phyloP scores from a whole-genome alignment of 2,888 invertebrate genomes.

The Pammene aurita region DNA sequence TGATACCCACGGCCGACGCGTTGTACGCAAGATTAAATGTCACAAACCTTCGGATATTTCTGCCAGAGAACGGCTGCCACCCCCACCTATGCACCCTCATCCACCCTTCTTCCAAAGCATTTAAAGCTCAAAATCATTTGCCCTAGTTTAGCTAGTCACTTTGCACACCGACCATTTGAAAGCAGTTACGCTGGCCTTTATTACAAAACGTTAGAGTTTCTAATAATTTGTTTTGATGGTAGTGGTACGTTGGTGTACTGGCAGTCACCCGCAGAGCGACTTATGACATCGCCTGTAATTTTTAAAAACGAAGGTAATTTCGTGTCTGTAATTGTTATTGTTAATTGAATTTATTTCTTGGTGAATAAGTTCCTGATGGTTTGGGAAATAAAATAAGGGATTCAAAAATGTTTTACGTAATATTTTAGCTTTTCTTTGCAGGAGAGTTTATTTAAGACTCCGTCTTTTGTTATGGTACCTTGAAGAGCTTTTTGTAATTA shows the following conservation, averaged over 20 bases:
- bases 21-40: conserved; percentile 83
- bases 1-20: conserved; percentile 79
- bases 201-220: conserved; percentile 2
- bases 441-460: neutral
- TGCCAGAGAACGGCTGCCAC: conserved; percentile 35
- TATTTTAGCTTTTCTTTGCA: neutral
- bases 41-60: conserved; percentile 75
- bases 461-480: neutral
- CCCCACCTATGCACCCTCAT: conserved; percentile 25
- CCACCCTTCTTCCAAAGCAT: conserved; percentile 57
- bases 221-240: neutral
- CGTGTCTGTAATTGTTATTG: conserved; percentile 41
- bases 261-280: conserved; percentile 42
- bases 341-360: conserved; percentile 39
- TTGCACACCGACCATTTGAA: conserved; percentile 6
- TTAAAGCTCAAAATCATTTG: conserved; percentile 19
- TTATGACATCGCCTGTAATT: conserved; percentile 42
- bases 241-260: conserved; percentile 10
- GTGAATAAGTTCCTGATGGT: conserved; percentile 20
- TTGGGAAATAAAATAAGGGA: conserved; percentile 3
- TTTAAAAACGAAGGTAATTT: conserved; percentile 41
- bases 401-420: neutral
- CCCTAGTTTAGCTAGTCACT: neutral
- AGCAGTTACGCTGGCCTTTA: neutral
- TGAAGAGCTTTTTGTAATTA: neutral